phyloP scores from a whole-genome alignment of 2,888 invertebrate genomes.

The Nycteola revayana region DNA sequence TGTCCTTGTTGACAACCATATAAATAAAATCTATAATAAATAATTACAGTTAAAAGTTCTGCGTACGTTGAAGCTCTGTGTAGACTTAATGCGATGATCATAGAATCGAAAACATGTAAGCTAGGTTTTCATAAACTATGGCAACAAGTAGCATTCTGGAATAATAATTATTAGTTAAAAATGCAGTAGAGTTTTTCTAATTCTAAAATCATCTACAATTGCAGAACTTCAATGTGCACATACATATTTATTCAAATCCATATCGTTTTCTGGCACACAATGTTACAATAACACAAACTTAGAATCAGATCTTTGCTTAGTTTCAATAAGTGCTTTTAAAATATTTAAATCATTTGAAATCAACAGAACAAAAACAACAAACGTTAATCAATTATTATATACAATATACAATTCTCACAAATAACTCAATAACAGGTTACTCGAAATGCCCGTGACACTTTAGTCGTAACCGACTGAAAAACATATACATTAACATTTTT shows the following conservation, averaged over 20 bases:
- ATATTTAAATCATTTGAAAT: constrained; percentile 27
- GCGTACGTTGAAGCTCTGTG: too few species aligned
- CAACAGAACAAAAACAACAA: constrained; percentile 33
- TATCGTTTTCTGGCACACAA: constrained; percentile 38
- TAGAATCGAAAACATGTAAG: too few species aligned
- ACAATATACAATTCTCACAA: constrained; percentile 16
- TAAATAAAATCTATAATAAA: constrained; percentile 33
- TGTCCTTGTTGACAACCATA: constrained; percentile 24
- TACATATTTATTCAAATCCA: constrained; percentile 7
- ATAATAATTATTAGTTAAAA: too few species aligned
- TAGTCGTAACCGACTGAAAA: too few species aligned
- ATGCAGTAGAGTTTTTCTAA: too few species aligned
- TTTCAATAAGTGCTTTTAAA: constrained; percentile 51
- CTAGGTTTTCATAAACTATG: too few species aligned
- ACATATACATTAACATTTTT: too few species aligned
- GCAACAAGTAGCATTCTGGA: too few species aligned
- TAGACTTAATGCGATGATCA: too few species aligned
- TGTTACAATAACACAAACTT: constrained; percentile 27
- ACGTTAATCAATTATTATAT: constrained; percentile 18
- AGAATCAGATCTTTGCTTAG: constrained; percentile 53
- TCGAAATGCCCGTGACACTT: constrained; percentile 20
- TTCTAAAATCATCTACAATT: too few species aligned
- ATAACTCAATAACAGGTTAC: constrained; percentile 12
- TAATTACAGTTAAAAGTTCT: too few species aligned
- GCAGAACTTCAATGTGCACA: constrained; percentile 5